phyloP scores from a whole-genome alignment of 2,797 vertebrate species.

The Perodicticus potto region DNA sequence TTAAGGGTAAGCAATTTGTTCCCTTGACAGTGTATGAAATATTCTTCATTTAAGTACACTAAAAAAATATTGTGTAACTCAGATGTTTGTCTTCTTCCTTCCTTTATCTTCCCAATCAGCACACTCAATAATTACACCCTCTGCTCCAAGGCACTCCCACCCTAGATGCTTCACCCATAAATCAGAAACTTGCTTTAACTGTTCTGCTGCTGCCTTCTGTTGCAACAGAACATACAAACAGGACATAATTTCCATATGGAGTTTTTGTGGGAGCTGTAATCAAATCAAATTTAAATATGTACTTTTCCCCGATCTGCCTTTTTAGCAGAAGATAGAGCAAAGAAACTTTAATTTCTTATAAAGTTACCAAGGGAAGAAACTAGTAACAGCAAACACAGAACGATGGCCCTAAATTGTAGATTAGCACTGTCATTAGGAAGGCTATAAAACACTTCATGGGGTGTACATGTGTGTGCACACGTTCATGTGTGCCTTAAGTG shows the following conservation, averaged over 20 bases:
- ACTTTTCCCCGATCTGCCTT: conserved; percentile 38
- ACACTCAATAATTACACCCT: conserved; percentile 65
- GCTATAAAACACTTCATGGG: neutral
- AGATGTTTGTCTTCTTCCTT: conserved; percentile 62
- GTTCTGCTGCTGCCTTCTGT: conserved; percentile 38
- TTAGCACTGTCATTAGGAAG: neutral
- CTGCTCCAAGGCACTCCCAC: conserved; percentile 57
- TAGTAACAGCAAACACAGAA: conserved; percentile 11
- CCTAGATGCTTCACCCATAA: conserved; percentile 45
- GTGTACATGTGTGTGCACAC: neutral
- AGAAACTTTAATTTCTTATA: conserved; percentile 43
- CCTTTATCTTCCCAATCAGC: conserved; percentile 64
- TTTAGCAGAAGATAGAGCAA: conserved; percentile 25
- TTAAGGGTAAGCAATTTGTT: conserved; percentile 76
- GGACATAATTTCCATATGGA: neutral
- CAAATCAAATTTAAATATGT: conserved; percentile 70
- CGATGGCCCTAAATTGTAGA: neutral
- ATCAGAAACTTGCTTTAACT: conserved; percentile 37
- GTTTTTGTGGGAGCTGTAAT: conserved; percentile 47
- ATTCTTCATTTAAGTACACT: conserved; percentile 55
- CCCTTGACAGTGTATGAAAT: conserved; percentile 71
- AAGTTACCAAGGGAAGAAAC: conserved; percentile 59
- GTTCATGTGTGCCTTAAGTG: neutral
- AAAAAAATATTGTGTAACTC: conserved; percentile 66
- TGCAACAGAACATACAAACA: conserved; percentile 49